These are phyloP conservation scores for Sarcophaga caerulescens DNA, from an alignment of 2,888 invertebrate species.

Conservation along the genomic window DNA sequence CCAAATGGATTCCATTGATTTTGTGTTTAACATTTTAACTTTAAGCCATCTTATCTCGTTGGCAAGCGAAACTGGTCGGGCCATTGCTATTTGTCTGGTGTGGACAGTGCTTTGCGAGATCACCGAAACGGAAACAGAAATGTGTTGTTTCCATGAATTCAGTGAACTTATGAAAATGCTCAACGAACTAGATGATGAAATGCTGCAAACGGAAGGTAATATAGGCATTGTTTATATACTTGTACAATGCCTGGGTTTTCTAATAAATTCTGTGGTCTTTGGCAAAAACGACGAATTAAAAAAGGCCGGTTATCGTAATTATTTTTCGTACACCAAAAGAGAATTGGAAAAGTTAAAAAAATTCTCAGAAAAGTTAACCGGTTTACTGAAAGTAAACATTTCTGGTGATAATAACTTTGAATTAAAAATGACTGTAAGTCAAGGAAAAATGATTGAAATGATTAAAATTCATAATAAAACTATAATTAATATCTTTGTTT, in stretches of 20 bases:
- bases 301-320: slow-evolving; percentile 72
- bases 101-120: slow-evolving; percentile 72
- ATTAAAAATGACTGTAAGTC: slow-evolving; percentile 69
- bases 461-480: background rate
- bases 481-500: slow-evolving; percentile 35
- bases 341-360: slow-evolving; percentile 69
- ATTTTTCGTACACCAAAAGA: slow-evolving; percentile 68
- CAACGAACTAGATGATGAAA: slow-evolving; percentile 69
- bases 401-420: slow-evolving; percentile 69
- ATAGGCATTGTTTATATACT: slow-evolving; percentile 71
- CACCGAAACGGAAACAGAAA: slow-evolving; percentile 69
- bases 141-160: slow-evolving; percentile 73
- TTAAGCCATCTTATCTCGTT: slow-evolving; percentile 71
- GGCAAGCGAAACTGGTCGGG: slow-evolving; percentile 71
- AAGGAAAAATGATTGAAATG: background rate
- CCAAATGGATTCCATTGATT: slow-evolving; percentile 64
- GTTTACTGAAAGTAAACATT: slow-evolving; percentile 60
- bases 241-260: slow-evolving; percentile 70
- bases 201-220: slow-evolving; percentile 70
- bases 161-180: slow-evolving; percentile 69
- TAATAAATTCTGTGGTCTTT: slow-evolving; percentile 70
- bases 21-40: slow-evolving; percentile 69
- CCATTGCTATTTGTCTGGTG: slow-evolving; percentile 71
- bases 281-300: slow-evolving; percentile 71
- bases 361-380: slow-evolving; percentile 68